Evolutionary conservation across 35 echinoderm and acorn worm genomes (phyloP), one percentile per base, ranked within the genome.

Genomic region (Lytechinus pictus): DNA sequence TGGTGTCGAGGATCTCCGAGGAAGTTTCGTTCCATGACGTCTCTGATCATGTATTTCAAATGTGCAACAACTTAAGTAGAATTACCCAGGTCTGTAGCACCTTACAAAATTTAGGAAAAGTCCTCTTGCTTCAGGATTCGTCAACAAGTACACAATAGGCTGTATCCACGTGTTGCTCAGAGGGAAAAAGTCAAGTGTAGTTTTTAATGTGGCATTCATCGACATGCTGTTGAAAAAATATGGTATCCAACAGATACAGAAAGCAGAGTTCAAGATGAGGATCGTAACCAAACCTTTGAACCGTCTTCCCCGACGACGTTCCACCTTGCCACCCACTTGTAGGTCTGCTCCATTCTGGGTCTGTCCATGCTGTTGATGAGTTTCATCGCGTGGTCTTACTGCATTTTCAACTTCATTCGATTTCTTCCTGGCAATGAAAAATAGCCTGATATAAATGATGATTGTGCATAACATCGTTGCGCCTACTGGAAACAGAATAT

Each of bases 121-220:
- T 21, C 16, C 52, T 10, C 52, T 90, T 24, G 88, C 28, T 90
- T 90, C 88, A 52, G 10, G 29, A 90, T 90, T 90, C 52, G 88
- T 90, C 88, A 90, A 12, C 88, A 90, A 90, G 27, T 90, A 90
- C 88, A 90, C 88, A 6, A 90, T 44, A 21, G 88, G 88, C 52
- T 90, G 88, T n/a, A 90, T 54, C 88, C 88, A 90, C 27, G 88
- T 29, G 88, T 27, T 13, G 9, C 29, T 21, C 16, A 54, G 5
- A 6, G 88, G 29, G 11, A 90, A 14, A 13, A 52, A 14, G 27
- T 90, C 9, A 54, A 90, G 9, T 52, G 12, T 54, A 44, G 29
- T 79, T 14, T 7, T n/a, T 24, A 79, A 90, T 54, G 88, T 54
- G 52, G 4, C 16, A 52, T 54, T 54, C 88, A 52, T 54, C 1